phyloP scores from a whole-genome alignment of 2,113 vertebrate species.

The Gasterosteus nipponicus region DNA sequence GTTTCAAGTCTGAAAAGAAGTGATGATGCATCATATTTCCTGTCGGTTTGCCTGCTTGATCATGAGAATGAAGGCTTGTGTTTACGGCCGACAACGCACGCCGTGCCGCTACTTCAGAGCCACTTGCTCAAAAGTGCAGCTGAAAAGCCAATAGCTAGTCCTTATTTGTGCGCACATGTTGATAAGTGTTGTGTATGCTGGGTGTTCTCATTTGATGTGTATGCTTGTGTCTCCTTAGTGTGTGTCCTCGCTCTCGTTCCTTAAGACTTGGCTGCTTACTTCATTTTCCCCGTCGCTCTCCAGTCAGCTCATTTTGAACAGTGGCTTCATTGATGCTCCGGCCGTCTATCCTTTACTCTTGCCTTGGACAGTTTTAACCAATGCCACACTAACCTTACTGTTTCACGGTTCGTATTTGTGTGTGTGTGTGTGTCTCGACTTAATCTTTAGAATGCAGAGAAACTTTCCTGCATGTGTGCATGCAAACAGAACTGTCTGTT shows the following conservation, averaged over 20 bases:
- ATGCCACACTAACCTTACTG: slow-evolving; percentile 53
- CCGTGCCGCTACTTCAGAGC: slow-evolving; percentile 42
- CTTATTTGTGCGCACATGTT: slow-evolving; percentile 31
- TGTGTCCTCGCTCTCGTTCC: slow-evolving; percentile 42
- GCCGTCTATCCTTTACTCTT: slow-evolving; percentile 36
- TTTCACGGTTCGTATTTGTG: slow-evolving; percentile 19
- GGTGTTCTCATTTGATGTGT: slow-evolving; percentile 30
- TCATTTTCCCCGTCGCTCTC: slow-evolving; percentile 34
- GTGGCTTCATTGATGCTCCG: slow-evolving; percentile 62
- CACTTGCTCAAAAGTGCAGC: slow-evolving; percentile 48
- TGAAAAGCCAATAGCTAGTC: slow-evolving; percentile 51
- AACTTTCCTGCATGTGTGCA: slow-evolving; percentile 3
- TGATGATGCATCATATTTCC: slow-evolving; percentile 15
- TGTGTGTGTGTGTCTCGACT: slow-evolving; percentile 17
- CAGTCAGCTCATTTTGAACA: slow-evolving; percentile 52
- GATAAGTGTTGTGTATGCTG: slow-evolving; percentile 13
- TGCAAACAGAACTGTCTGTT: slow-evolving; percentile 10
- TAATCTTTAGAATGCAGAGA: slow-evolving; percentile 15
- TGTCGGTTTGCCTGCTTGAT: slow-evolving; percentile 26
- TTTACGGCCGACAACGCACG: slow-evolving; percentile 22
- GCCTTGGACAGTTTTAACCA: slow-evolving; percentile 40
- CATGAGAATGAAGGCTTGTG: slow-evolving; percentile 22
- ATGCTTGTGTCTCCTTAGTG: slow-evolving; percentile 34
- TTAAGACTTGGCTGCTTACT: slow-evolving; percentile 55
- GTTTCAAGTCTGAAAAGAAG: slow-evolving; percentile 3